A percentile compares a stretch with the other conserved stretches of the same genome.
Evolutionary conservation across 2,888 invertebrate genomes (phyloP).

Genomic region (Trissonchulus latispiculum): DNA sequence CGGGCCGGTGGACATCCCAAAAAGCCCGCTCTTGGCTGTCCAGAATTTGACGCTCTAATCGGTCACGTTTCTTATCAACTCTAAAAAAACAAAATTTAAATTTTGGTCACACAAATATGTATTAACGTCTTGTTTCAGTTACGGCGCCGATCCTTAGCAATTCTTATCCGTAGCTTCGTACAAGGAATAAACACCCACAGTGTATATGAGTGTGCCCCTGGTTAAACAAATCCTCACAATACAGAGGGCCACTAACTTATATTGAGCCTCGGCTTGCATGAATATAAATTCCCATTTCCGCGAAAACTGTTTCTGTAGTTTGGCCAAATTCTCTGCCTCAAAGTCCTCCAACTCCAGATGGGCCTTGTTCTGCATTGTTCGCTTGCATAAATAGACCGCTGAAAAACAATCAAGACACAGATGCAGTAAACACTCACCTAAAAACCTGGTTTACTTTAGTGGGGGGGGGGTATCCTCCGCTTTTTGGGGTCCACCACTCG

Average conservation of each 20-base stretch:
- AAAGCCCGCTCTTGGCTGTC: slow-evolving; percentile 98
- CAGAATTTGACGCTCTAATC: slow-evolving; percentile 88
- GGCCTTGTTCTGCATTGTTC: slow-evolving; percentile 99
- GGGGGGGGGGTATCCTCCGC: not conserved
- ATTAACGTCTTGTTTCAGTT: not conserved
- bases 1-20: slow-evolving; percentile 98
- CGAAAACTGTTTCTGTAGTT: slow-evolving; percentile 96
- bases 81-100: slow-evolving; percentile 38
- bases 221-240: no score
- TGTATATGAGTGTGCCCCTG: no score
- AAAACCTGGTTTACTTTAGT: no score
- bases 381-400: slow-evolving; percentile 97
- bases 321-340: slow-evolving; percentile 92
- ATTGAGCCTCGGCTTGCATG: slow-evolving; percentile 91
- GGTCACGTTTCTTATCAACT: slow-evolving; percentile 97
- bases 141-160: not conserved
- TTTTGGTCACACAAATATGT: not conserved
- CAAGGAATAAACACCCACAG: no score
- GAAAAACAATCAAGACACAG: slow-evolving; percentile 36
- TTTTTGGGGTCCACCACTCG: not conserved
- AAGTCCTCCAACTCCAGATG: slow-evolving; percentile 93
- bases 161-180: not conserved
- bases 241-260: no score
- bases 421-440: no score
- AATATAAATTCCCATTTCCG: slow-evolving; percentile 99